A percentile compares a stretch with the other conserved stretches of the same genome.
Evolutionary conservation across 2,797 vertebrate genomes (phyloP).

Genomic region (Cygnus olor): DNA sequence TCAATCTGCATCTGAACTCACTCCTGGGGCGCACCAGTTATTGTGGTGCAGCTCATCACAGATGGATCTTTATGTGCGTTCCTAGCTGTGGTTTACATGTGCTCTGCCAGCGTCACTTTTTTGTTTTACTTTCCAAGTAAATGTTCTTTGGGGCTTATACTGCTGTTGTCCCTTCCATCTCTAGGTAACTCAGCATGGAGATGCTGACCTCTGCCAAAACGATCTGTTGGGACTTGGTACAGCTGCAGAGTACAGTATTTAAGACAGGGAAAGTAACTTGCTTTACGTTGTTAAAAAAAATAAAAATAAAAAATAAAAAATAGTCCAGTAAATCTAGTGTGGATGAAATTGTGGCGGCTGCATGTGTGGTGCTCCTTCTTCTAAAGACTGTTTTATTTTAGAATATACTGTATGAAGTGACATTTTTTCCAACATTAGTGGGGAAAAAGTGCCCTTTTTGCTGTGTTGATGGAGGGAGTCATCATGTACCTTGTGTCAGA

Average conservation of each 20-base stretch:
- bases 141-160: neutral
- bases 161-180: neutral
- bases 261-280: neutral
- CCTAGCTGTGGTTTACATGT: neutral
- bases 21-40: neutral
- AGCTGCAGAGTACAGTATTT: neutral
- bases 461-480: neutral
- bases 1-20: no score
- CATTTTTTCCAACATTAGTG: neutral
- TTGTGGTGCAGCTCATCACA: neutral
- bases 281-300: neutral
- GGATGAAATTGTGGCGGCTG: neutral
- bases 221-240: neutral
- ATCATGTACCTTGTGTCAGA: neutral
- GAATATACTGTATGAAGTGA: neutral
- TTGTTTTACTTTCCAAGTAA: neutral
- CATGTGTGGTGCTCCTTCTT: neutral
- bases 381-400: neutral
- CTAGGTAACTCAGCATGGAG: neutral
- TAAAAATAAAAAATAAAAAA: neutral
- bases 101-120: neutral
- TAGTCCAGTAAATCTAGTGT: neutral
- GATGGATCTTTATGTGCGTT: neutral
- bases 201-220: neutral
- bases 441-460: neutral